phyloP scores from a whole-genome alignment of 2,888 invertebrate species.

The Pollenia angustigena region DNA sequence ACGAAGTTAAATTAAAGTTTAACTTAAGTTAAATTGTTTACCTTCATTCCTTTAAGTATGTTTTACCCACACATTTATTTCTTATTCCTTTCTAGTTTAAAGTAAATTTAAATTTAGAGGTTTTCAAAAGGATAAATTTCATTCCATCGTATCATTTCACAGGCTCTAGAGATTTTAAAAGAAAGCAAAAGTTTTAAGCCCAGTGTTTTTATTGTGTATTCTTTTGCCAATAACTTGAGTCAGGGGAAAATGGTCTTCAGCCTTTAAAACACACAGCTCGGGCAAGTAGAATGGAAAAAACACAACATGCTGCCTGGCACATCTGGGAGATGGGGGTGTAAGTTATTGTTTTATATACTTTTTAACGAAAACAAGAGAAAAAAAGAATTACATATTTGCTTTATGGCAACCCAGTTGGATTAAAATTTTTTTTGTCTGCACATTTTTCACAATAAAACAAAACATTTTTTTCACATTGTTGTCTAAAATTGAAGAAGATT shows the following conservation, averaged over 20 bases:
- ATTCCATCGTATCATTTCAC: not conserved
- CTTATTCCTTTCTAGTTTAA: not conserved
- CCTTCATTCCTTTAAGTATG: no score
- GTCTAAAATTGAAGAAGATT: constrained; percentile 17
- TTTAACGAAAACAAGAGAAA: not conserved
- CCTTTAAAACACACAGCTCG: not conserved
- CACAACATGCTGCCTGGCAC: not conserved
- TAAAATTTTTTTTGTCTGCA: constrained; percentile 31
- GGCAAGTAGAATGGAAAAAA: not conserved
- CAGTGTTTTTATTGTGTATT: constrained; percentile 22
- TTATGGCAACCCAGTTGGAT: constrained; percentile 44
- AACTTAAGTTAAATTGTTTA: no score
- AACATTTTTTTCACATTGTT: not conserved
- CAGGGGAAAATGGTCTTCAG: constrained; percentile 1
- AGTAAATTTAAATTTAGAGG: constrained; percentile 23
- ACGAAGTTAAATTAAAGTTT: no score
- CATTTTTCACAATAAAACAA: constrained; percentile 33
- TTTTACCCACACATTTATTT: not conserved
- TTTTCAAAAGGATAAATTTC: constrained; percentile 6
- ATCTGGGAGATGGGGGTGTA: not conserved
- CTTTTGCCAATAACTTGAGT: constrained; percentile 1
- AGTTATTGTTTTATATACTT: constrained; percentile 26
- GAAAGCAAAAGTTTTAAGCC: constrained; percentile 14
- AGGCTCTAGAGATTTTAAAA: constrained; percentile 2
- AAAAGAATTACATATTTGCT: not conserved